Evolutionary conservation across 2,113 vertebrate species (phyloP).

Genomic region (Micromys minutus): DNA sequence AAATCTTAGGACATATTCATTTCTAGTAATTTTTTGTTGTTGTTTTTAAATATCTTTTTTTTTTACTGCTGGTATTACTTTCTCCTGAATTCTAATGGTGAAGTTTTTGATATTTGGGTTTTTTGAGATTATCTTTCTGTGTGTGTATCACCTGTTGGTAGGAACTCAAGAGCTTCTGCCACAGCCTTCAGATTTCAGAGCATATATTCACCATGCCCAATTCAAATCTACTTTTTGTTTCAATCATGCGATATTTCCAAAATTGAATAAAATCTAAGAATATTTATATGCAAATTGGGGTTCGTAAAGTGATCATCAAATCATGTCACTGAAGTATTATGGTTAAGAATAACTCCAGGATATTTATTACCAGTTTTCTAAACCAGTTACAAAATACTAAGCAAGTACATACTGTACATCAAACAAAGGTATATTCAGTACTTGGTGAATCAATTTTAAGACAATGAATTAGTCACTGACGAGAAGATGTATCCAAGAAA

Average conservation of each 20-base stretch:
- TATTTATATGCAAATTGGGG: conserved; percentile 49
- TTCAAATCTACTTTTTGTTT: conserved; percentile 21
- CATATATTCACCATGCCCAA: not conserved
- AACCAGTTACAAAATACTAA: conserved; percentile 6
- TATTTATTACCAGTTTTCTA: conserved; percentile 20
- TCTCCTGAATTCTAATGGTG: conserved; percentile 22
- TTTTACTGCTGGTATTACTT: conserved; percentile 26
- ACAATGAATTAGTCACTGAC: not conserved
- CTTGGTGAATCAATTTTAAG: conserved; percentile 26
- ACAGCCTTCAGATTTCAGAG: not conserved
- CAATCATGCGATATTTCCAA: not conserved
- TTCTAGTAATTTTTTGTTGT: not conserved
- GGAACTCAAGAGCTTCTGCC: not conserved
- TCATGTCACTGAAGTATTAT: not conserved
- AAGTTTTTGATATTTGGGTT: not conserved
- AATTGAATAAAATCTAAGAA: conserved; percentile 25
- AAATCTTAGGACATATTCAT: not conserved
- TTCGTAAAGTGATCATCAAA: conserved; percentile 39
- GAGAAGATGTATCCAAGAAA: not conserved
- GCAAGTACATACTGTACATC: conserved; percentile 14
- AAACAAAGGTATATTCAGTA: not conserved
- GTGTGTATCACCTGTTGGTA: not conserved
- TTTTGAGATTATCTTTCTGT: not conserved
- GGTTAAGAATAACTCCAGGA: not conserved
- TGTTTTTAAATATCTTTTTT: not conserved